Conservation (phyloP, 2,888 invertebrate genomes). For the Dexiosoma caninum region DNA sequence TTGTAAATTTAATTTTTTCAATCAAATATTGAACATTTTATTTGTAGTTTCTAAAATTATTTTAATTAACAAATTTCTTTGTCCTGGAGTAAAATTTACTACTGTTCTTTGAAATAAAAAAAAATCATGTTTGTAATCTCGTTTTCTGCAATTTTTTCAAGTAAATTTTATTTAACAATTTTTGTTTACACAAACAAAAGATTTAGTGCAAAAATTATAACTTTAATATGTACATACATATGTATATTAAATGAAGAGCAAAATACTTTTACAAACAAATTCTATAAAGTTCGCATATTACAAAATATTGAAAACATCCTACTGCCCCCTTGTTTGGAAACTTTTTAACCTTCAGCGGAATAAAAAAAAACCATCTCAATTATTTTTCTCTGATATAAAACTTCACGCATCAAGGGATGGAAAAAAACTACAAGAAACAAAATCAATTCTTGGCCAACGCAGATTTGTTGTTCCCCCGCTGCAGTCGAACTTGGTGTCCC, state of each 20-base stretch:
- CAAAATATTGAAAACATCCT: background rate
- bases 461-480: constrained; percentile 5
- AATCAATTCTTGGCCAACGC: constrained; percentile 5
- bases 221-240: no score
- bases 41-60: no score
- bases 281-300: constrained; percentile 24
- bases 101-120: no score
- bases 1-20: background rate
- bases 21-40: background rate
- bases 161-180: constrained; percentile 54
- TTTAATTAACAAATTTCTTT: background rate
- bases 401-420: constrained; percentile 23
- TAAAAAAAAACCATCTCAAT: constrained; percentile 55
- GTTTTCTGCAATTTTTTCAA: constrained; percentile 39
- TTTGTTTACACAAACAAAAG: constrained; percentile 17
- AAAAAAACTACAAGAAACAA: constrained; percentile 26
- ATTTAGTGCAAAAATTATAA: constrained; percentile 8
- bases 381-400: background rate
- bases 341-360: background rate
- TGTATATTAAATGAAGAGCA: no score
- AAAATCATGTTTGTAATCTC: background rate
- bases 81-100: background rate
- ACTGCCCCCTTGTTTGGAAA: no score
- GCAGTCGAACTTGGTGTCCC: constrained; percentile 28
- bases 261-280: constrained; percentile 28